Conservation (phyloP, 2,797 vertebrate species). For the Trachurus trachurus region DNA sequence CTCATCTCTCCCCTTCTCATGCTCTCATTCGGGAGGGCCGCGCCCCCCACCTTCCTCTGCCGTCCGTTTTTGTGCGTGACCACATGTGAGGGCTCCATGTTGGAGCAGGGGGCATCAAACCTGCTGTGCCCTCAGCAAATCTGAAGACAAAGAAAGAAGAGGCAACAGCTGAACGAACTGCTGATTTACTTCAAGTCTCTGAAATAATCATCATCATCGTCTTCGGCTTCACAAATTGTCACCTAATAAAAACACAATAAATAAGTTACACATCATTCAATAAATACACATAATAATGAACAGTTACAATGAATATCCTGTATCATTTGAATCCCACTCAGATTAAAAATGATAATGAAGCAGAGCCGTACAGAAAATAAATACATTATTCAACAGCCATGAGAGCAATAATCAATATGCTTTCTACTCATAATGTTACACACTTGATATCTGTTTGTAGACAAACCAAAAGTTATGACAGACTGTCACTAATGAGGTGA, state of each 20-base stretch:
- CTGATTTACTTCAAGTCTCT: background rate
- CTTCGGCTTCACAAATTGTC: no score
- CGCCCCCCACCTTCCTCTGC: constrained; percentile 78
- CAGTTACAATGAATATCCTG: background rate
- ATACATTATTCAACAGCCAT: no score
- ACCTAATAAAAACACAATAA: no score
- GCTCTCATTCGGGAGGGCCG: constrained; percentile 10
- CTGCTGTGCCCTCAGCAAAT: constrained; percentile 57
- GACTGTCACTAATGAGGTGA: no score
- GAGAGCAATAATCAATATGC: no score
- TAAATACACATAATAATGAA: no score
- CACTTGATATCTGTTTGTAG: no score
- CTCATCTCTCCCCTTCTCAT: constrained; percentile 49
- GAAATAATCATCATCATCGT: no score
- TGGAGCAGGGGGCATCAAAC: constrained; percentile 74
- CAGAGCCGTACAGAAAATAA: background rate
- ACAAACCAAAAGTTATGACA: no score
- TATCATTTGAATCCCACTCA: background rate
- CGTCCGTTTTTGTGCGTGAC: constrained; percentile 81
- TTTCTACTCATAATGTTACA: no score
- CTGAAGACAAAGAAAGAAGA: constrained; percentile 51
- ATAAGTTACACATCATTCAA: no score
- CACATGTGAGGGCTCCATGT: constrained; percentile 81
- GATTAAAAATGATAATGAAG: background rate
- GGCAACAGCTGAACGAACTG: background rate